Evolutionary conservation across 2,113 vertebrate species (phyloP), one percentile per base, ranked within the genome.

Genomic region (Rhagologus leucostigma): DNA sequence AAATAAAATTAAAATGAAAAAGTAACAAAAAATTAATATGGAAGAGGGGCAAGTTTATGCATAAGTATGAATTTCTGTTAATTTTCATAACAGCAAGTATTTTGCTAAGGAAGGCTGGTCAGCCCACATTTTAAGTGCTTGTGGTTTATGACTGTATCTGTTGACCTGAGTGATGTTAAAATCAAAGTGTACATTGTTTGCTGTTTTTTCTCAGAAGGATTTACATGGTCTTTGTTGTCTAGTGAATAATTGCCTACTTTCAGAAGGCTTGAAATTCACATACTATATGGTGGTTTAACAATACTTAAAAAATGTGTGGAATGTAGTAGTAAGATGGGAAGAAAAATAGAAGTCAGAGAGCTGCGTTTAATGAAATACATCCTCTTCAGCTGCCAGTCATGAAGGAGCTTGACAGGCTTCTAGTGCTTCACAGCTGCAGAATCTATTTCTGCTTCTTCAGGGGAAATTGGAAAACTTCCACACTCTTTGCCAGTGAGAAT

Each of bases 401-500:
- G 92, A 83, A 75, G 90, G 68, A 90, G 42, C 85, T 89, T 90
- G 91, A 85, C 46, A 80, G 70, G 78, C 87, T 55, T 94, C 85
- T 94, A 96, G 71, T 70, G 39, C 84, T 96, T 74, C 68, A 91
- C 93, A 82, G 95, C 74, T 96, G 64, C 59, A 70, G 63, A 96
- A 80, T 73, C 82, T 87, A 81, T 96, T 96, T 96, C 71, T 90
- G 92, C 93, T 78, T 52, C 86, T 97, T 93, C 67, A 44, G 64
- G 87, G 74, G 63, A 93, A 92, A 93, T 52, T 84, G 80, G 76
- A 95, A 96, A 87, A 93, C 93, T 93, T 97, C 71, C 95, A 96
- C 52, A 22, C 17, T 82, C 21, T 55, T 32, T 75, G 22, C 89
- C 32, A 94, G 77, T n/a, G 64, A 88, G 76, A 71, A 85, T 80